A percentile compares a stretch with the other conserved stretches of the same genome.
phyloP scores from a whole-genome alignment of 1,140 invertebrate species.

The Drosophila albomicans region DNA sequence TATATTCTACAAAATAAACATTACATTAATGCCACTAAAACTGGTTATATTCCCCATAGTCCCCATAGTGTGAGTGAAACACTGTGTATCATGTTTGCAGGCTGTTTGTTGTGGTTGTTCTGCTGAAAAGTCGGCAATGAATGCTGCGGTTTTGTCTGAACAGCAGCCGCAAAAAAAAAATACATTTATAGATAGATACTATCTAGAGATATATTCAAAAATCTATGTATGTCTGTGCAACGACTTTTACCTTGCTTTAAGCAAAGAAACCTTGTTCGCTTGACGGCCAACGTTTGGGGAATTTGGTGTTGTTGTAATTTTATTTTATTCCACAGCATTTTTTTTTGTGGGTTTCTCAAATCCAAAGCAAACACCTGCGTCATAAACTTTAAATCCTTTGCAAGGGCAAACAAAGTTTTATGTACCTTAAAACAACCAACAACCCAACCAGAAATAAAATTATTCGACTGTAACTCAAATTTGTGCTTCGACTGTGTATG shows the following conservation, averaged over 20 bases:
- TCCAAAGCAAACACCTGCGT: conserved; percentile 73
- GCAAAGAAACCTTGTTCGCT: neutral
- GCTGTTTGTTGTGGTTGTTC: conserved; percentile 67
- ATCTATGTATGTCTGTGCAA: neutral
- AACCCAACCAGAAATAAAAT: conserved; percentile 72
- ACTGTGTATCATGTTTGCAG: conserved; percentile 25
- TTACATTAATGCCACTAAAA: too few relatives aligned
- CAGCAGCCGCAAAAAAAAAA: neutral
- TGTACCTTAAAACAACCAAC: conserved; percentile 42
- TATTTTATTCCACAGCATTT: conserved; percentile 15
- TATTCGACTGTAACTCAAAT: conserved; percentile 66
- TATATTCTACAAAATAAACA: too few relatives aligned
- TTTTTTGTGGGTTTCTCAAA: conserved; percentile 45
- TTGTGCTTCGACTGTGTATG: conserved; percentile 33
- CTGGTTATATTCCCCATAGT: too few relatives aligned
- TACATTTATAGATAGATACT: neutral
- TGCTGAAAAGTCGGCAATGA: conserved; percentile 67
- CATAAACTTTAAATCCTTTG: conserved; percentile 75
- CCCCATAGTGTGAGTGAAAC: conserved; percentile 8
- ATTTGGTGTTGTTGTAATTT: neutral
- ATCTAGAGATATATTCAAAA: neutral
- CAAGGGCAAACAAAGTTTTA: conserved; percentile 58
- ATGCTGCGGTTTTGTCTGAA: conserved; percentile 51
- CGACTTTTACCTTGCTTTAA: neutral
- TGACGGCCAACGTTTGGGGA: neutral